Percentiles rank a stretch among this genome's conserved stretches.
Evolutionary conservation across 1,140 invertebrate genomes (phyloP).

Genomic region (Lordiphosa stackelbergi): DNA sequence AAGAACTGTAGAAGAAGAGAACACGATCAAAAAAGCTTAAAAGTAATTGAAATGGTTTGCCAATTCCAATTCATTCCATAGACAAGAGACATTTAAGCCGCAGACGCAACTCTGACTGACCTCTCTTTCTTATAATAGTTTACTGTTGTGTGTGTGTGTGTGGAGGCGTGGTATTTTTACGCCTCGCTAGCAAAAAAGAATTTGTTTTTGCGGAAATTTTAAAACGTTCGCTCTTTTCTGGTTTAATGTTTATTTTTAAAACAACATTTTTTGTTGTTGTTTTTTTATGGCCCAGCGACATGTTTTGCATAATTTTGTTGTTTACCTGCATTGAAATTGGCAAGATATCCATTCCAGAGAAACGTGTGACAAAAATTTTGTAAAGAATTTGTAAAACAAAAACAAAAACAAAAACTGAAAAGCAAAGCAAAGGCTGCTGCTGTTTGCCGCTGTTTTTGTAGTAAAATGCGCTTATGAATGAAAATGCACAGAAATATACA

Average conservation of each 20-base stretch:
- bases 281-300: slow-evolving; percentile 9
- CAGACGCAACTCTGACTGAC: no score
- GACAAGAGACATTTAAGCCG: no score
- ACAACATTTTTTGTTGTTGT: slow-evolving; percentile 10
- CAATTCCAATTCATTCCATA: no score
- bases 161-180: slow-evolving; percentile 10
- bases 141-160: not conserved
- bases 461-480: slow-evolving; percentile 65
- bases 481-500: slow-evolving; percentile 46
- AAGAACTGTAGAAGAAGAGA: no score
- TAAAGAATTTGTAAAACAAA: slow-evolving; percentile 2
- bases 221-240: not conserved
- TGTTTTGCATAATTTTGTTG: slow-evolving; percentile 45
- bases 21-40: no score
- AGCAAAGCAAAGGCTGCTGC: slow-evolving; percentile 36
- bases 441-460: slow-evolving; percentile 7
- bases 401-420: slow-evolving; percentile 16
- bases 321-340: slow-evolving; percentile 5
- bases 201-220: slow-evolving; percentile 45
- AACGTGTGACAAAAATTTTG: not conserved
- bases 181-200: slow-evolving; percentile 13
- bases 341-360: no score
- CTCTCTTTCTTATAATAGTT: no score
- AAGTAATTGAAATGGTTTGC: no score
- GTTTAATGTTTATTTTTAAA: slow-evolving; percentile 30